These are phyloP conservation scores for Penaeus vannamei DNA, from an alignment of 1,140 invertebrate species.

Conservation along the genomic window DNA sequence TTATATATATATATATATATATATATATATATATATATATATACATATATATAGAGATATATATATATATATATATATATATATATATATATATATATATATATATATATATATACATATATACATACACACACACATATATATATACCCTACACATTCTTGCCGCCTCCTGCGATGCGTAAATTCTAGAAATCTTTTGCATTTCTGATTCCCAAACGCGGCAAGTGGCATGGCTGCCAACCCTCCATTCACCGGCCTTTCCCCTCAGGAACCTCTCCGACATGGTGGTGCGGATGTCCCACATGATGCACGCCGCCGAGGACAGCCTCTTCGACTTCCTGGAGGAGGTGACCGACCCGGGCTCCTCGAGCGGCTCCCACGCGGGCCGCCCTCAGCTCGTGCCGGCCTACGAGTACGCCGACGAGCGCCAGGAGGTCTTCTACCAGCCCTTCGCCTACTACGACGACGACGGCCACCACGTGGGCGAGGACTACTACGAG, in stretches of 20 bases:
- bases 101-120: no score
- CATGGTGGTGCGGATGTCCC: conserved; percentile 43
- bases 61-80: no score
- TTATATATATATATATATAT: no score
- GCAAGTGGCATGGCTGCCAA: not conserved
- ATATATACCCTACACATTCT: no score
- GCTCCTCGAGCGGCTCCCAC: not conserved
- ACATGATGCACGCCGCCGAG: conserved; percentile 44
- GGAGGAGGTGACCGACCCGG: conserved; percentile 54
- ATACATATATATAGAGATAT: no score
- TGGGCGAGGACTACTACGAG: not conserved
- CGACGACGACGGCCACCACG: conserved; percentile 4
- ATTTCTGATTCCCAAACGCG: no score
- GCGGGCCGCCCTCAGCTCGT: not conserved
- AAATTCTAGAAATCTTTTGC: no score
- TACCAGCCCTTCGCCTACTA: conserved; percentile 19
- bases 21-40: no score
- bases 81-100: no score
- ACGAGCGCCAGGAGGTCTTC: conserved; percentile 16
- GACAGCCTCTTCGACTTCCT: conserved; percentile 53
- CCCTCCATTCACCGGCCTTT: not conserved
- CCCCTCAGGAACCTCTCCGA: conserved; percentile 24
- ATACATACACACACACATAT: no score
- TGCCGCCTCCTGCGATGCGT: no score
- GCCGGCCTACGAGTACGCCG: not conserved